These are phyloP conservation scores for Isurus oxyrinchus DNA, from an alignment of 2,113 vertebrate genomes.

Conservation along the genomic window DNA sequence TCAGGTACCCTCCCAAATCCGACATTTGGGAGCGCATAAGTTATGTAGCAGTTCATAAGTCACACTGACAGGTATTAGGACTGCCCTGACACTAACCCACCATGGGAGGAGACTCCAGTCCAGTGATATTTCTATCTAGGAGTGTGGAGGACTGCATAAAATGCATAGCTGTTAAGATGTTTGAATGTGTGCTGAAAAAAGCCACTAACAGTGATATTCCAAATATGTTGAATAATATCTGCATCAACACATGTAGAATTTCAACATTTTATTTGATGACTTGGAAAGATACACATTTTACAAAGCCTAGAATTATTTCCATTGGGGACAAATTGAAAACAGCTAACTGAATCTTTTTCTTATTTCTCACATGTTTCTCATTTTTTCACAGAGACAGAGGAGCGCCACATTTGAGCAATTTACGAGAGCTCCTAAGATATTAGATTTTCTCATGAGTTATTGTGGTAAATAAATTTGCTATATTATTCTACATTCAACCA, in stretches of 20 bases:
- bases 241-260: background rate
- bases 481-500: background rate
- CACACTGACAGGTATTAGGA: background rate
- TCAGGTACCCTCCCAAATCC: too few relatives aligned
- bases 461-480: background rate
- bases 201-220: background rate
- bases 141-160: background rate
- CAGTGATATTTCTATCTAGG: background rate
- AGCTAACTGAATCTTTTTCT: background rate
- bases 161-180: background rate
- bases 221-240: conserved; percentile 28
- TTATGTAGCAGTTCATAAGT: background rate
- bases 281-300: background rate
- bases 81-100: background rate
- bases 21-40: too few relatives aligned
- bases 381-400: background rate
- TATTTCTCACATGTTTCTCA: conserved; percentile 32
- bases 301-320: background rate
- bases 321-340: background rate
- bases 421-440: background rate
- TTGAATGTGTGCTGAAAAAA: background rate
- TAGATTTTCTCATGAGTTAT: background rate
- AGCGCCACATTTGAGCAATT: conserved; percentile 4
- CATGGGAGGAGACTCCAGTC: background rate
- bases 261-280: background rate